Conservation (phyloP, 2,113 vertebrate genomes). For the Ardeotis arabs region DNA sequence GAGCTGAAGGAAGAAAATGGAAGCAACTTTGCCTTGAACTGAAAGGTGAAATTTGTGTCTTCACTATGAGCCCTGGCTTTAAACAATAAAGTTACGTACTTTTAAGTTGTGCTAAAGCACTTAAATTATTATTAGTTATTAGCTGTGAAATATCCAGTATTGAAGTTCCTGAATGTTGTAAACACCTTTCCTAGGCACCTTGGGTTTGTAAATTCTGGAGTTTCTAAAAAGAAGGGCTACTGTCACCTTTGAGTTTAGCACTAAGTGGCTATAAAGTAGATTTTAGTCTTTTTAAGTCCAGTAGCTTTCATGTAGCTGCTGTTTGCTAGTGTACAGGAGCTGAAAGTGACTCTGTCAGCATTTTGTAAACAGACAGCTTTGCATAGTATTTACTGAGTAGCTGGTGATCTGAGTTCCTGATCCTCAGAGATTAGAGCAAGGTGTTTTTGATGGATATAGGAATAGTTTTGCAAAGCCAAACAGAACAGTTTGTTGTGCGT, state of each 20-base stretch:
- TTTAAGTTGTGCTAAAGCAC: not conserved
- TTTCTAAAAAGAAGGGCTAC: not conserved
- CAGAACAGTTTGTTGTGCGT: fast-evolving
- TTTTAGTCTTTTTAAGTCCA: not conserved
- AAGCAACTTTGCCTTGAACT: not conserved
- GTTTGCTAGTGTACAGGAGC: not conserved
- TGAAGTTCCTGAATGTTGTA: not conserved
- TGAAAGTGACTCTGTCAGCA: not conserved
- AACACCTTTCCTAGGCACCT: not conserved
- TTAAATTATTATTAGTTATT: not conserved
- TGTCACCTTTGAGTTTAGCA: not conserved
- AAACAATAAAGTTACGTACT: not conserved
- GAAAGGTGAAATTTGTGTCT: not conserved
- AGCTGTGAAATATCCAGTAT: not conserved
- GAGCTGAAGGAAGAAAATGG: not conserved
- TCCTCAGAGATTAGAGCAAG: not conserved
- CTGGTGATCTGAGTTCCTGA: not conserved
- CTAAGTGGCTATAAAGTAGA: not conserved
- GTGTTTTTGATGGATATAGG: fast-evolving
- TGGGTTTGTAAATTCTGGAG: not conserved
- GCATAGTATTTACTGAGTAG: not conserved
- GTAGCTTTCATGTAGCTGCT: not conserved
- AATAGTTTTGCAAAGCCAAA: not conserved
- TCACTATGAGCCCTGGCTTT: not conserved
- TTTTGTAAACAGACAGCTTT: not conserved